Conservation (phyloP, 1,140 invertebrate species). For the Diprion similis region DNA sequence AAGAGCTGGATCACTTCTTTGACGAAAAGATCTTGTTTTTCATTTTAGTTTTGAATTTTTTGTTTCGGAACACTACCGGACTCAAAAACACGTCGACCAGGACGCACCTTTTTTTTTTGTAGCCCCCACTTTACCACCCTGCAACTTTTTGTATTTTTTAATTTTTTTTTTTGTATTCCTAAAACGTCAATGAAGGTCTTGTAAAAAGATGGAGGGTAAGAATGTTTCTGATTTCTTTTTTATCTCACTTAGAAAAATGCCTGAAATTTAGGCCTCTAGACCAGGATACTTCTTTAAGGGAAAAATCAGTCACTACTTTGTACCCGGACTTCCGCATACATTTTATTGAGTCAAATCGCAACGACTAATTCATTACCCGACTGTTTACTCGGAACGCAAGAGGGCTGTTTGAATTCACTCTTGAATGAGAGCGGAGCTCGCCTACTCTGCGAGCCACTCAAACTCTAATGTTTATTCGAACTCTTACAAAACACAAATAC, state of each 20-base stretch:
- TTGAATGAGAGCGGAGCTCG: conserved; percentile 25
- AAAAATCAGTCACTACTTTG: too few relatives aligned
- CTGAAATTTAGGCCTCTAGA: too few relatives aligned
- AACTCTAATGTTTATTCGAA: not conserved
- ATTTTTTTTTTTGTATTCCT: conserved; percentile 13
- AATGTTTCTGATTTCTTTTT: too few relatives aligned
- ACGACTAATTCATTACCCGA: conserved; percentile 33
- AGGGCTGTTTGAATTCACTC: conserved; percentile 25
- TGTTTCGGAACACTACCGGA: conserved; percentile 19
- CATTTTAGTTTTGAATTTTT: too few relatives aligned
- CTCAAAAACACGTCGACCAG: too few relatives aligned
- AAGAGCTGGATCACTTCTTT: not conserved
- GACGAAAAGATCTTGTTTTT: not conserved
- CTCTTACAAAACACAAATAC: conserved; percentile 14
- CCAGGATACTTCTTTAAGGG: too few relatives aligned
- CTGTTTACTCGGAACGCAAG: conserved; percentile 26
- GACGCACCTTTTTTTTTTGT: too few relatives aligned
- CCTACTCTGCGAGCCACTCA: conserved; percentile 8
- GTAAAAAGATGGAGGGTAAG: too few relatives aligned
- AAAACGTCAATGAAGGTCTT: too few relatives aligned
- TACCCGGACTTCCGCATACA: too few relatives aligned
- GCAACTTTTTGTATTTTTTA: conserved; percentile 11
- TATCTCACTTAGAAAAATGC: too few relatives aligned
- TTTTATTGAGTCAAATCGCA: not conserved
- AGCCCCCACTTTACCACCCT: too few relatives aligned